Evolutionary conservation across 2,888 invertebrate species (phyloP), one percentile per base, ranked within the genome.

Genomic region (Drosophila gaucha): DNA sequence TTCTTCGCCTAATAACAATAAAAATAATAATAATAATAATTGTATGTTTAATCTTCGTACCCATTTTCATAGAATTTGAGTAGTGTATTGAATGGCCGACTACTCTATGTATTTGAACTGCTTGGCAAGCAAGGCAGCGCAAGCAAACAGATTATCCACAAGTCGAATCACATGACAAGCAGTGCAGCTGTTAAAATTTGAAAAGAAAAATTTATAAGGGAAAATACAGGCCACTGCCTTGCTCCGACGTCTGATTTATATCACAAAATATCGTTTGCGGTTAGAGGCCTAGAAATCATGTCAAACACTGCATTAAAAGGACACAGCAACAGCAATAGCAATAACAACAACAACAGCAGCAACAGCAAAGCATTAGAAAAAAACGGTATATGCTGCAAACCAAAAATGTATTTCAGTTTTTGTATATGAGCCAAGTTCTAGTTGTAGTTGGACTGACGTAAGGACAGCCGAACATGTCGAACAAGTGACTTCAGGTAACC

Each of bases 371-470:
- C 24, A 22, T 36, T 62, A 74, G 65, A 74, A 70, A 75, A 70
- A 70, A 63, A 62, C 66, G 55, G 71, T 78, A 69, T 70, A 78
- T 71, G 75, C 72, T 65, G 71, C 60, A 76, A 80, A 80, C 79
- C 87, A 78, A 84, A 84, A 84, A 87, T 84, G 84, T 87, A 87
- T 87, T 87, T 84, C 70, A 80, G 80, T 83, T 83, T 77, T 55
- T 38, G 58, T 39, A 31, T 39, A 28, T 51, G 47, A 50, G 49
- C 28, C 58, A 58, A 46, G 46, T 31, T 31, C 28, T 14, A 46
- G 46, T 46, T 46, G 46, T 39, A 68, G 47, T 55, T 46, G 60
- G 10, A 18, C 50, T 10, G 16, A 30, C 22, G 16, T 5, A 39
- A 28, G 33, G 28, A 28, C 28, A 3, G 46, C 18, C 33, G 35